Conservation (phyloP, 2,888 invertebrate species). For the Hypsopygia costalis region DNA sequence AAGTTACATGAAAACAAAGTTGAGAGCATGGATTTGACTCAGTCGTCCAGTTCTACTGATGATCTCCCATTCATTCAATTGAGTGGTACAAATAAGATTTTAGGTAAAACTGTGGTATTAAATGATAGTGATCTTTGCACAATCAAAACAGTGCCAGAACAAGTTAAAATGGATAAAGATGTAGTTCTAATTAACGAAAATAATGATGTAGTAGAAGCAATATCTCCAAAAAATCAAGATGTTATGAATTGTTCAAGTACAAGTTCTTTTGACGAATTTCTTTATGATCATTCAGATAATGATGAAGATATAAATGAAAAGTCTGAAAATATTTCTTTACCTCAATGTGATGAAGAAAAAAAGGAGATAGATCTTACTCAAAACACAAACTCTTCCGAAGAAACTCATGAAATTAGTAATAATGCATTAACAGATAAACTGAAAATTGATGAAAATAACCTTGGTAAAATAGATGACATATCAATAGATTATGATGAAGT, state of each 20-base stretch:
- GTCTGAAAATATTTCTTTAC: neutral
- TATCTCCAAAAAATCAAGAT: conserved; percentile 15
- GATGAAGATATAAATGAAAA: conserved; percentile 13
- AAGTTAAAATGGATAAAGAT: neutral
- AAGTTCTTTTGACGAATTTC: conserved; percentile 43
- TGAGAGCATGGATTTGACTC: conserved; percentile 46
- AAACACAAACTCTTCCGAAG: conserved; percentile 30
- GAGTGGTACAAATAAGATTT: conserved; percentile 22
- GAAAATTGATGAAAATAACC: neutral
- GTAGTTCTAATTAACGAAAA: conserved; percentile 2
- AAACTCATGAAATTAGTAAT: conserved; percentile 7
- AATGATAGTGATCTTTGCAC: conserved; percentile 27
- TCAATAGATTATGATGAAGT: conserved; percentile 65
- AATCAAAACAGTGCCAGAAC: neutral
- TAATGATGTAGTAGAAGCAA: conserved; percentile 1
- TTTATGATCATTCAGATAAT: conserved; percentile 39
- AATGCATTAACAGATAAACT: conserved; percentile 1
- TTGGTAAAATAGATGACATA: conserved; percentile 22
- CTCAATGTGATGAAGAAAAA: neutral
- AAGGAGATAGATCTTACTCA: conserved; percentile 54
- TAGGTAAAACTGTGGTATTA: conserved; percentile 42
- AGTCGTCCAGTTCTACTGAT: conserved; percentile 46
- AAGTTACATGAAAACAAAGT: conserved; percentile 23
- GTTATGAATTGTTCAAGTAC: conserved; percentile 16
- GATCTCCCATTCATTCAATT: conserved; percentile 46